Percentiles rank a stretch among this genome's conserved stretches.
Evolutionary conservation across 1,140 invertebrate genomes (phyloP).

Genomic region (Ectropis grisescens): DNA sequence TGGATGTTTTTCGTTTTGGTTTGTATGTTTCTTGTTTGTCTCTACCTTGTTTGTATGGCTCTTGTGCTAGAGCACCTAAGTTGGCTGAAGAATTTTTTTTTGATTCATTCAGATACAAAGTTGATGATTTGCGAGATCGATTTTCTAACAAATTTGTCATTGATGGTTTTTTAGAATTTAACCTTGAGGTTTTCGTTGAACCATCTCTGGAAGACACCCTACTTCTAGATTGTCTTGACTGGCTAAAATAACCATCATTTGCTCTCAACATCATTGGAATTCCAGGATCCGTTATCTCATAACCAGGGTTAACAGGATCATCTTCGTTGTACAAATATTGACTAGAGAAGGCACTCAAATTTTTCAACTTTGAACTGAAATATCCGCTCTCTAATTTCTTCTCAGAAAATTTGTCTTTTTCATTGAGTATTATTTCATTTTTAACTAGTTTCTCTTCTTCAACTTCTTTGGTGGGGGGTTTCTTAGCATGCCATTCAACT

Average conservation of each 20-base stretch:
- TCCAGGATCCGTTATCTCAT: conserved; percentile 76
- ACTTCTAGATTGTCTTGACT: conserved; percentile 60
- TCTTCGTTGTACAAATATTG: conserved; percentile 78
- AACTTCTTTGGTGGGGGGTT: conserved; percentile 18
- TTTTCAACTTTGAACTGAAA: conserved; percentile 56
- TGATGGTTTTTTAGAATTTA: conserved; percentile 60
- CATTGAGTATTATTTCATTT: conserved; percentile 1
- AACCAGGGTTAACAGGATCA: conserved; percentile 71
- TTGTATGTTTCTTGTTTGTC: conserved; percentile 43
- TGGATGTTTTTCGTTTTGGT: conserved; percentile 54
- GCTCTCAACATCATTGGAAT: conserved; percentile 75
- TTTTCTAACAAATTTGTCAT: conserved; percentile 58
- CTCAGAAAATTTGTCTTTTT: conserved; percentile 12
- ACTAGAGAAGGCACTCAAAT: conserved; percentile 71
- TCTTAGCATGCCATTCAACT: conserved; percentile 73
- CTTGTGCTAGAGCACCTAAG: conserved; percentile 38
- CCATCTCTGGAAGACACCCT: conserved; percentile 58
- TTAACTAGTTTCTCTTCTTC: conserved; percentile 38
- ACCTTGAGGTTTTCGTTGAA: conserved; percentile 38
- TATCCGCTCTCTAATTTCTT: conserved; percentile 45
- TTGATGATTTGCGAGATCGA: conserved; percentile 55
- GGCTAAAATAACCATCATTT: conserved; percentile 76
- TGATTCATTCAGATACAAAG: conserved; percentile 56
- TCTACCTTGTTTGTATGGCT: no score
- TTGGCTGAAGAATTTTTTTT: conserved; percentile 60